These are phyloP conservation scores for Hipposideros armiger DNA, from an alignment of 2,113 vertebrate species.

Conservation along the genomic window DNA sequence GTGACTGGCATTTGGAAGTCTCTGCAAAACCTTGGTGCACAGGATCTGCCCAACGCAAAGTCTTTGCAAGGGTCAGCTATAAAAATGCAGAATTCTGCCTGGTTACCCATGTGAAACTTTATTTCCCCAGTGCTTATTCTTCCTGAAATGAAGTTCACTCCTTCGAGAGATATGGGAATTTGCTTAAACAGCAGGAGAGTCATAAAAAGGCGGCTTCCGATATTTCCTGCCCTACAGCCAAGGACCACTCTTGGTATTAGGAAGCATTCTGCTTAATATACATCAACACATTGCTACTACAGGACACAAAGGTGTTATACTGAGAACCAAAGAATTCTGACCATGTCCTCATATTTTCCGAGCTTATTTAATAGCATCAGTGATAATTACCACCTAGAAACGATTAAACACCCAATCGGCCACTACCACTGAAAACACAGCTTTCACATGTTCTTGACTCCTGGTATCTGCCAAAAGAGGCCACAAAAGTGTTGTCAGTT, in stretches of 20 bases:
- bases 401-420: neutral
- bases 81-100: constrained; percentile 57
- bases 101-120: constrained; percentile 48
- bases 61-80: constrained; percentile 40
- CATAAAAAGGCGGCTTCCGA: neutral
- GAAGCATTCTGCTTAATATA: neutral
- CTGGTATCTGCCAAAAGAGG: neutral
- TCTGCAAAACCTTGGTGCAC: neutral
- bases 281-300: neutral
- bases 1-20: neutral
- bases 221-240: neutral
- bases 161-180: constrained; percentile 26
- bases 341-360: neutral
- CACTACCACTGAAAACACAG: neutral
- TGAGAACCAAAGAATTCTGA: neutral
- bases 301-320: neutral
- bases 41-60: neutral
- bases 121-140: constrained; percentile 42
- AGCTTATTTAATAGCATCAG: neutral
- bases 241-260: neutral
- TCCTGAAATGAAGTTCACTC: constrained; percentile 63
- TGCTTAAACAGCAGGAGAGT: constrained; percentile 36
- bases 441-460: neutral
- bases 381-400: constrained; percentile 38
- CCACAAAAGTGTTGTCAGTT: neutral